Percentiles rank a stretch among this genome's conserved stretches.
Evolutionary conservation across 1,140 invertebrate species (phyloP).

Genomic region (Eupristina koningsbergeri): DNA sequence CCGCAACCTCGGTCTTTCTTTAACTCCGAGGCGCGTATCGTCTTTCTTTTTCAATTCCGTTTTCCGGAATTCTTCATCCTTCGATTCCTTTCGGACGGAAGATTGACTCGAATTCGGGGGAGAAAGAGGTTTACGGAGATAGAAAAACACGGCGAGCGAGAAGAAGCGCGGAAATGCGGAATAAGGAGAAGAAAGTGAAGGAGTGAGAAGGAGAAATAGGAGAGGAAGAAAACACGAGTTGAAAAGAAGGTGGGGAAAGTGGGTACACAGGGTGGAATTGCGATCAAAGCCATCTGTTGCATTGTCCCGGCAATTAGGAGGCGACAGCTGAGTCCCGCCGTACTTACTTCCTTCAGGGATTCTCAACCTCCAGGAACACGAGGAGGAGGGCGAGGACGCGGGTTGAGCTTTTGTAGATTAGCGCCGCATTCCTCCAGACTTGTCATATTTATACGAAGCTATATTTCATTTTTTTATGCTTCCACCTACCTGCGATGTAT

Average conservation of each 20-base stretch:
- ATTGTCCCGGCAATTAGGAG: conserved; percentile 74
- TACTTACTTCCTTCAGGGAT: conserved; percentile 71
- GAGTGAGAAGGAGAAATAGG: not conserved
- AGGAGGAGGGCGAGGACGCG: not conserved
- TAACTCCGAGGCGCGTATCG: conserved; percentile 20
- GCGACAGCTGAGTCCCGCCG: conserved; percentile 73
- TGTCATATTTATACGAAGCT: not conserved
- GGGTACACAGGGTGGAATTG: conserved; percentile 62
- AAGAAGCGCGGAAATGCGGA: not conserved
- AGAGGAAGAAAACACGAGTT: not conserved
- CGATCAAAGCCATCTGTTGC: conserved; percentile 75
- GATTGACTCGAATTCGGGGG: conserved; percentile 33
- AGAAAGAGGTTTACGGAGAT: not conserved
- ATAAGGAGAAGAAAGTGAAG: not conserved
- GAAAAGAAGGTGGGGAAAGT: conserved; percentile 31
- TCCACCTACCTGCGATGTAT: not conserved
- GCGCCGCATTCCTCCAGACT: not conserved
- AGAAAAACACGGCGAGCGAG: conserved; percentile 35
- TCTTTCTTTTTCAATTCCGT: conserved; percentile 52
- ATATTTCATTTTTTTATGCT: not conserved
- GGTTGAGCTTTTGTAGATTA: conserved; percentile 17
- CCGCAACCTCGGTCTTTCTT: conserved; percentile 19
- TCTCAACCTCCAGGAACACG: conserved; percentile 58
- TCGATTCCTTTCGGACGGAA: conserved; percentile 27
- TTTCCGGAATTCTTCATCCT: conserved; percentile 37